Evolutionary conservation across 35 echinoderm and acorn worm species (phyloP).

Genomic region (Acanthaster planci): DNA sequence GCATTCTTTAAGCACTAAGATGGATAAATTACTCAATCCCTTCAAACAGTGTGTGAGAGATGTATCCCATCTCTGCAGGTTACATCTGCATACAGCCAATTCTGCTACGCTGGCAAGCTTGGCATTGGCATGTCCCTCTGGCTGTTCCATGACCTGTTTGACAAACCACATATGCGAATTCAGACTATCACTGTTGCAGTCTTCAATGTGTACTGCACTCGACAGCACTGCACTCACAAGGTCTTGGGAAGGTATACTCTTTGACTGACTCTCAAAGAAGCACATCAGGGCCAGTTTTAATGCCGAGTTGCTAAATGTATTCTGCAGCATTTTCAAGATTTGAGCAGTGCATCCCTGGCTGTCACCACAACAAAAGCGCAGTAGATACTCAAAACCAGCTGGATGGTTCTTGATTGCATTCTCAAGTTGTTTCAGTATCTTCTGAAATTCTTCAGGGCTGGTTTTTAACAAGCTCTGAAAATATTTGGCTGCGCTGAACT

Average conservation of each 20-base stretch:
- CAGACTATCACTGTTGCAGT: background rate
- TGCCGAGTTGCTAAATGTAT: no score
- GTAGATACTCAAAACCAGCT: background rate
- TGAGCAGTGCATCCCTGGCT: background rate
- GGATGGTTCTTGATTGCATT: background rate
- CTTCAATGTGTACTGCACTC: background rate
- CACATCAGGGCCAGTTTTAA: background rate
- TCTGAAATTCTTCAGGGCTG: background rate
- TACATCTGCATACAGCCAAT: background rate
- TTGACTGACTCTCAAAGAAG: conserved; percentile 20
- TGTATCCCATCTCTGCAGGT: background rate
- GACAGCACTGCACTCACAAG: background rate
- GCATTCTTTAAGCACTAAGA: background rate
- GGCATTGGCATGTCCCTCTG: background rate
- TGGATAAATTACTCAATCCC: background rate
- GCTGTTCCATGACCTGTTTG: background rate
- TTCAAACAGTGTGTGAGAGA: background rate
- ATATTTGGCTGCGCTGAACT: background rate
- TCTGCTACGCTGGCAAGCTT: background rate
- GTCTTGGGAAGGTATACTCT: background rate
- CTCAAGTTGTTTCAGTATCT: background rate
- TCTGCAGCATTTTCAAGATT: background rate
- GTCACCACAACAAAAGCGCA: conserved; percentile 10
- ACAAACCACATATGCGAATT: background rate
- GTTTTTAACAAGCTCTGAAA: background rate